phyloP scores from a whole-genome alignment of 2,888 invertebrate species.

The Branchellion lobata region DNA sequence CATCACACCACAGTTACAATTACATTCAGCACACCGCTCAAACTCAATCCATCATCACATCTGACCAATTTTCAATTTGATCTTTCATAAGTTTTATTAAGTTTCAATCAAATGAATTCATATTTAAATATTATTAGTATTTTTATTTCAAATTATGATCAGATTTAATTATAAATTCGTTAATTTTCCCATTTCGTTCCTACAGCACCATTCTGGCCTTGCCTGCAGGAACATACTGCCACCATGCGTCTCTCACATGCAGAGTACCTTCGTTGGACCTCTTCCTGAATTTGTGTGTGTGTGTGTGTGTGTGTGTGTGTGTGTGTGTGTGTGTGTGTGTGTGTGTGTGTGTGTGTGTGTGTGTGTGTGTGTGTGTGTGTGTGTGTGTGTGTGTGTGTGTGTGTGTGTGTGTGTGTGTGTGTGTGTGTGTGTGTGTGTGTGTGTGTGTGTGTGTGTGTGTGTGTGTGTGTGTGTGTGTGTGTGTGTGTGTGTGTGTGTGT shows the following conservation, averaged over 20 bases:
- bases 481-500: background rate
- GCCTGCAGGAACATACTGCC: background rate
- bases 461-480: background rate
- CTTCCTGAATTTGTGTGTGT: background rate
- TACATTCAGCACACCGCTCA: too few species aligned
- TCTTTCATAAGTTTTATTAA: too few species aligned
- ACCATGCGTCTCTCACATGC: background rate
- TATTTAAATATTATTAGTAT: too few species aligned
- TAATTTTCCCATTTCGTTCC: too few species aligned
- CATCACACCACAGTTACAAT: too few species aligned
- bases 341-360: conserved; percentile 15
- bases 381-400: conserved; percentile 22
- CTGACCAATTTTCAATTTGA: too few species aligned
- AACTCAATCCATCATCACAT: too few species aligned
- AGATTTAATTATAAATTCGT: too few species aligned
- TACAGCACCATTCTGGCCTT: conserved; percentile 8
- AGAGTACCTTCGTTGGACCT: background rate
- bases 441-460: conserved; percentile 20
- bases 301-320: conserved; percentile 3
- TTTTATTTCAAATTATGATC: too few species aligned
- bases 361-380: conserved; percentile 23
- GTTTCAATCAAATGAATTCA: too few species aligned
- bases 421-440: conserved; percentile 10
- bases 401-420: background rate
- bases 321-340: conserved; percentile 14